phyloP scores from a whole-genome alignment of 2,888 invertebrate species.

The Cremastobaeus sp. region DNA sequence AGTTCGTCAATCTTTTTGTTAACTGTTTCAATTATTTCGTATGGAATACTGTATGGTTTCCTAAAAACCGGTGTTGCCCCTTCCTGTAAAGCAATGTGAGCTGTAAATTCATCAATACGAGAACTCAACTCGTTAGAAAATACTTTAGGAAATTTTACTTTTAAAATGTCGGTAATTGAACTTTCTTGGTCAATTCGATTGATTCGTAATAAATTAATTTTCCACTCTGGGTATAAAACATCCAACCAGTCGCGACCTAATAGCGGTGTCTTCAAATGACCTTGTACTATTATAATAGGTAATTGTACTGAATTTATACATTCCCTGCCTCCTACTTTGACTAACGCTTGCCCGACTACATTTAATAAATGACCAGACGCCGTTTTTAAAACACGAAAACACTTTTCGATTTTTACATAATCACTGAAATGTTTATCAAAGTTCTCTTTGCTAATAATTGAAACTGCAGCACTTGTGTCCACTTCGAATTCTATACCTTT shows the following conservation, averaged over 20 bases:
- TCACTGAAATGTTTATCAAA: no score
- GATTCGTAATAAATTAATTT: not conserved
- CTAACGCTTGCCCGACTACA: not conserved
- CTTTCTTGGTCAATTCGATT: not conserved
- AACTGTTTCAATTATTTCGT: slow-evolving; percentile 12
- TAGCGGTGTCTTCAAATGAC: not conserved
- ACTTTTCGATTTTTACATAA: no score
- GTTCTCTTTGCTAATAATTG: slow-evolving; percentile 21
- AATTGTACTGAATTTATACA: not conserved
- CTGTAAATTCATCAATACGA: not conserved
- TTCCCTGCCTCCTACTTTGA: not conserved
- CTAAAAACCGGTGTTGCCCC: slow-evolving; percentile 7
- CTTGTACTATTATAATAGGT: not conserved
- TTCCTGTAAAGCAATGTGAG: slow-evolving; percentile 7
- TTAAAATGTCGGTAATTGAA: no score
- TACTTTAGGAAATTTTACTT: no score
- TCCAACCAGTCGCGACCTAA: slow-evolving; percentile 10
- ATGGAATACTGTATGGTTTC: slow-evolving; percentile 22
- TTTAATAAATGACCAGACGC: slow-evolving; percentile 15
- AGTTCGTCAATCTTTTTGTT: slow-evolving; percentile 16
- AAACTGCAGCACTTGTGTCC: slow-evolving; percentile 33
- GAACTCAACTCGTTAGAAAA: no score
- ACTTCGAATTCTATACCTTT: slow-evolving; percentile 30
- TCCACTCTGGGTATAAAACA: not conserved
- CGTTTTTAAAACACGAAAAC: slow-evolving; percentile 4